Conservation (phyloP, 2,113 vertebrate species). For the Tympanuchus pallidicinctus region DNA sequence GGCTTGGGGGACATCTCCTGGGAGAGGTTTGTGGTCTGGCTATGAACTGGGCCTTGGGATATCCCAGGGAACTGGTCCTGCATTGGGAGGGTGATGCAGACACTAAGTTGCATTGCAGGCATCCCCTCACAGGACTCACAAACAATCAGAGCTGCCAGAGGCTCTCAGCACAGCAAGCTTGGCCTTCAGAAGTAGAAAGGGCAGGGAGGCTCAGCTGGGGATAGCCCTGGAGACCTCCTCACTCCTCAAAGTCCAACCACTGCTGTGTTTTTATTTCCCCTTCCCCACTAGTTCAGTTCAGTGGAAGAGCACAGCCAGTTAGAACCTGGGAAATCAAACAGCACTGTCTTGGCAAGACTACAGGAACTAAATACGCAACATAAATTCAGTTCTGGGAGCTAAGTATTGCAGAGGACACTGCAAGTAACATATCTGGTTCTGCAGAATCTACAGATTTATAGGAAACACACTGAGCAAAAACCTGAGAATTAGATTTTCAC, state of each 20-base stretch:
- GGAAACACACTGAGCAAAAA: neutral
- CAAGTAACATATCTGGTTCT: neutral
- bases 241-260: neutral
- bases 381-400: neutral
- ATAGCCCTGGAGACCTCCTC: neutral
- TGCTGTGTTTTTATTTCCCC: fast-evolving
- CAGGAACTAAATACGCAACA: neutral
- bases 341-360: neutral
- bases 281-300: neutral
- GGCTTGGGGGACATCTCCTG: neutral
- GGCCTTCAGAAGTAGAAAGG: neutral
- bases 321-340: neutral
- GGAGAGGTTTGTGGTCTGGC: neutral
- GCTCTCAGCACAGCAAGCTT: neutral
- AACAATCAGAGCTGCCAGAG: neutral
- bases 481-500: neutral
- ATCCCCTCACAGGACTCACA: neutral
- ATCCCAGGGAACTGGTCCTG: neutral
- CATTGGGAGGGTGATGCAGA: neutral
- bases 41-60: fast-evolving
- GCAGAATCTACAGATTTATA: neutral
- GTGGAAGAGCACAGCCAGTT: neutral
- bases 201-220: neutral
- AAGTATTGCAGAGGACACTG: neutral
- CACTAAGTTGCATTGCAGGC: fast-evolving